Base-by-base conservation (phyloP, 2,888 invertebrate species). In the Fragum fragum region DNA sequence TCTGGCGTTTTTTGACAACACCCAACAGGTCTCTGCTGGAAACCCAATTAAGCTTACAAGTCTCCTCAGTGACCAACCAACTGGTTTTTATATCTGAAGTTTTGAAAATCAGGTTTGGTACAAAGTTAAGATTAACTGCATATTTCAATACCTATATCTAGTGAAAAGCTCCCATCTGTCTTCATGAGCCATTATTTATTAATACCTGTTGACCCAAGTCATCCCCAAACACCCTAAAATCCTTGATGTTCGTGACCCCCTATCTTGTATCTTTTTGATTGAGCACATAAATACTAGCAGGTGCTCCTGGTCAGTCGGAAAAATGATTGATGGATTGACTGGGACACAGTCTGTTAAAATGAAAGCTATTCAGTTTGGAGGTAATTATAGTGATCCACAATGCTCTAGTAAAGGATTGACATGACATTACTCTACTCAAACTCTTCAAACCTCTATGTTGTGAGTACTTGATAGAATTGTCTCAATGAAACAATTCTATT, bases 181-280 rank as follows among this genome's bases (percentile, higher is more conserved):
- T 42, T 42, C 66, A 66, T 3, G 66, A 36, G 28, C 42, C 66
- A 66, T 66, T 66, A 66, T 66, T 66, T 66, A 66, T 66, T 23
- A 66, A 66, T 66, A 66, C 66, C 66, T 66, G 42, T 39, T 66
- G 66, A 66, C 63, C 66, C 66, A 21, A 9, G 39, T 32, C 66
- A n/a, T 42, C 66, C 21, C 66, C 21, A 42, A 66, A 14, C 42
- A 29, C 66, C 66, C 66, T 66, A 11, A 23, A 39, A 32, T 39
- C 66, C 66, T 66, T 66, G 66, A 66, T 66, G 66, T 66, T 42
- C 66, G 42, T 32, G 66, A 66, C 66, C 66, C 66, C 66, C 66
- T 66, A 42, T 66, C 66, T 66, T 66, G 66, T 66, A 66, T 66
- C 66, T 66, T 66, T 66, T 66, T 66, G 66, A 66, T 66, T 66